These are phyloP conservation scores for Orestias chungarensis DNA, from an alignment of 2,797 vertebrate genomes.

Conservation along the genomic window DNA sequence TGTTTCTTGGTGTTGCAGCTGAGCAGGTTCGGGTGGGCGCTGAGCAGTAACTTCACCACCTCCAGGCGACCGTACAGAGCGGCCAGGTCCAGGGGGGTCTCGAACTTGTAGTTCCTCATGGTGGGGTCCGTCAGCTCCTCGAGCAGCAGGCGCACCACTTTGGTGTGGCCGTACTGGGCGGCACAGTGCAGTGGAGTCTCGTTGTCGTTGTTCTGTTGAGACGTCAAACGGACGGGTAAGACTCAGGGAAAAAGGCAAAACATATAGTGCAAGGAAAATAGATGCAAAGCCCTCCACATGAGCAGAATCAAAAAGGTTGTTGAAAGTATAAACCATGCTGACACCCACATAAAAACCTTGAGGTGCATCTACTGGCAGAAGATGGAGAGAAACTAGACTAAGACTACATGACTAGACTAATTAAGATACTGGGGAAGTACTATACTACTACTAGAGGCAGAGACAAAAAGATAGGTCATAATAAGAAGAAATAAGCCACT, in stretches of 20 bases:
- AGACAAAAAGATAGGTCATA: constrained; percentile 16
- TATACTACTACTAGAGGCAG: constrained; percentile 10
- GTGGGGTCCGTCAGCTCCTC: constrained; percentile 98
- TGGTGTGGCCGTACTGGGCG: constrained; percentile 93
- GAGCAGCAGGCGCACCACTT: constrained; percentile 92
- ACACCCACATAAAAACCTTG: constrained; percentile 17
- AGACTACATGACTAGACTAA: constrained; percentile 45
- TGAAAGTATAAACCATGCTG: constrained; percentile 31
- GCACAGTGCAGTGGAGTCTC: constrained; percentile 98
- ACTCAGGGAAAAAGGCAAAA: constrained; percentile 1
- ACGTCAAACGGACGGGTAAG: constrained; percentile 13
- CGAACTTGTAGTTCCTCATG: constrained; percentile 98
- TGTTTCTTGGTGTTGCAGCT: constrained; percentile 96
- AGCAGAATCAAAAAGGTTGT: constrained; percentile 40
- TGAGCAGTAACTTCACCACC: constrained; percentile 94
- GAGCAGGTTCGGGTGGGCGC: constrained; percentile 94
- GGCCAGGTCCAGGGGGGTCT: constrained; percentile 95
- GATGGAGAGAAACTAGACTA: background rate
- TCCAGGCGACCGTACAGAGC: constrained; percentile 95
- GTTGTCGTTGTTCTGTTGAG: constrained; percentile 94
- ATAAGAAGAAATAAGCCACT: constrained; percentile 15
- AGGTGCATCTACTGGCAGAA: constrained; percentile 15
- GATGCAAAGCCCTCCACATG: constrained; percentile 26
- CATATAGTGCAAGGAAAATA: background rate
- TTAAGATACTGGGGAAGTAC: constrained; percentile 26